These are phyloP conservation scores for Halictus quadricinctus DNA, from an alignment of 2,888 invertebrate genomes.

Conservation along the genomic window DNA sequence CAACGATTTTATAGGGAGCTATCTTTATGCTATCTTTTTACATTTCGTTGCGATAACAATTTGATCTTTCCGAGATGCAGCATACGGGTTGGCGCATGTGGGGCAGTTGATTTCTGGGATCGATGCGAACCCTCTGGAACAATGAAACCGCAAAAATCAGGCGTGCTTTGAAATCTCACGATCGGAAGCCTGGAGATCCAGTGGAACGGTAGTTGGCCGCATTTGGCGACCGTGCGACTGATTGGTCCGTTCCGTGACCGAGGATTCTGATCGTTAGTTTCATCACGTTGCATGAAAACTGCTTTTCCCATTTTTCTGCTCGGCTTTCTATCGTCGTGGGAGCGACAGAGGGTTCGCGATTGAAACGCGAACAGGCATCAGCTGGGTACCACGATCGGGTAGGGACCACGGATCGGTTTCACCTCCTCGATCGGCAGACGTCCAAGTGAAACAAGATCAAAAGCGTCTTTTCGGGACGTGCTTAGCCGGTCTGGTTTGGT, in stretches of 20 bases:
- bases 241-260: slow-evolving; percentile 24
- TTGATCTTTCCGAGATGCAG: not conserved
- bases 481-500: slow-evolving; percentile 44
- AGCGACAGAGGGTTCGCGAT: slow-evolving; percentile 61
- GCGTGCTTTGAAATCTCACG: slow-evolving; percentile 8
- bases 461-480: slow-evolving; percentile 30
- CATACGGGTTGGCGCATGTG: not conserved
- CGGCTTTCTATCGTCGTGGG: slow-evolving; percentile 63
- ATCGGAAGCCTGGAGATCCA: not conserved
- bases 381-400: slow-evolving; percentile 28
- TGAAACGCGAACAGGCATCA: slow-evolving; percentile 61
- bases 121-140: not conserved
- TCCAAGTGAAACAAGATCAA: slow-evolving; percentile 34
- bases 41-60: not conserved
- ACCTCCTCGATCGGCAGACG: slow-evolving; percentile 33
- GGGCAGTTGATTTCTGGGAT: not conserved
- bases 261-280: slow-evolving; percentile 53
- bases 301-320: slow-evolving; percentile 68
- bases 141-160: slow-evolving; percentile 1
- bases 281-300: slow-evolving; percentile 70
- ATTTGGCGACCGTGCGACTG: slow-evolving; percentile 23
- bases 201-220: not conserved
- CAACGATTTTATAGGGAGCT: not conserved
- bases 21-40: not conserved
- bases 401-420: slow-evolving; percentile 4